A percentile compares a stretch with the other conserved stretches of the same genome.
Evolutionary conservation across 1,140 invertebrate genomes (phyloP).

Genomic region (Zaprionus ornatus): DNA sequence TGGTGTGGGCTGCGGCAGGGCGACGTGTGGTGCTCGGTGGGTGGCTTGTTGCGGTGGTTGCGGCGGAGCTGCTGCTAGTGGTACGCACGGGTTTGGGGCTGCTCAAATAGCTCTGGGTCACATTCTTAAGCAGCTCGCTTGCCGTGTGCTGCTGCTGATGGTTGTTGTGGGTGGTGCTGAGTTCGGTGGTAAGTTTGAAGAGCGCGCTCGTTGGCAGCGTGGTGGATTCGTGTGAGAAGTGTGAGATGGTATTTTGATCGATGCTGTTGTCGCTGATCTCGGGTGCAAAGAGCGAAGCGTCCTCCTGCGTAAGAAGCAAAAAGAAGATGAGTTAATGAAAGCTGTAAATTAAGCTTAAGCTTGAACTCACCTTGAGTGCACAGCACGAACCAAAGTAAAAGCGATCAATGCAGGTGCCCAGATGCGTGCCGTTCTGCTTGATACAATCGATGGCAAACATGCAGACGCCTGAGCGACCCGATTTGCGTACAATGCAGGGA

Average conservation of each 20-base stretch:
- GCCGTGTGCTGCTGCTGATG: slow-evolving; percentile 43
- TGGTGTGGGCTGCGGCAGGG: slow-evolving; percentile 56
- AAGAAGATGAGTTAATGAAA: neutral
- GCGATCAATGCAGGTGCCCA: slow-evolving; percentile 95
- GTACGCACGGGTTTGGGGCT: slow-evolving; percentile 61
- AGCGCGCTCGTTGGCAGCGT: slow-evolving; percentile 70
- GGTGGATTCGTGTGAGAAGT: slow-evolving; percentile 83
- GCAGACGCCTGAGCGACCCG: slow-evolving; percentile 92
- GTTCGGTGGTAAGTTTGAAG: slow-evolving; percentile 74
- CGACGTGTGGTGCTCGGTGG: slow-evolving; percentile 45
- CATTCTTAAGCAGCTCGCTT: slow-evolving; percentile 69
- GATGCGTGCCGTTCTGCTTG: slow-evolving; percentile 94
- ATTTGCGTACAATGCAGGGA: slow-evolving; percentile 92
- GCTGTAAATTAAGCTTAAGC: neutral
- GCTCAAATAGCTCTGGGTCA: slow-evolving; percentile 69
- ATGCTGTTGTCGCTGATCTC: slow-evolving; percentile 85
- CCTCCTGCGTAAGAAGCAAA: slow-evolving; percentile 53
- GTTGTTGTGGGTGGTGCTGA: slow-evolving; percentile 32
- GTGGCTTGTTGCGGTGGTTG: slow-evolving; percentile 46
- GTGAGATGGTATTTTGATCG: slow-evolving; percentile 85
- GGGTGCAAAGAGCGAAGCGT: slow-evolving; percentile 66
- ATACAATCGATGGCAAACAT: slow-evolving; percentile 98
- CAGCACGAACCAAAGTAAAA: slow-evolving; percentile 97
- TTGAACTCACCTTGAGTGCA: slow-evolving; percentile 85
- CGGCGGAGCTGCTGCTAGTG: slow-evolving; percentile 36